Conservation (phyloP, 64 coral and sea anemone genomes). For the Montipora efflorescens region DNA sequence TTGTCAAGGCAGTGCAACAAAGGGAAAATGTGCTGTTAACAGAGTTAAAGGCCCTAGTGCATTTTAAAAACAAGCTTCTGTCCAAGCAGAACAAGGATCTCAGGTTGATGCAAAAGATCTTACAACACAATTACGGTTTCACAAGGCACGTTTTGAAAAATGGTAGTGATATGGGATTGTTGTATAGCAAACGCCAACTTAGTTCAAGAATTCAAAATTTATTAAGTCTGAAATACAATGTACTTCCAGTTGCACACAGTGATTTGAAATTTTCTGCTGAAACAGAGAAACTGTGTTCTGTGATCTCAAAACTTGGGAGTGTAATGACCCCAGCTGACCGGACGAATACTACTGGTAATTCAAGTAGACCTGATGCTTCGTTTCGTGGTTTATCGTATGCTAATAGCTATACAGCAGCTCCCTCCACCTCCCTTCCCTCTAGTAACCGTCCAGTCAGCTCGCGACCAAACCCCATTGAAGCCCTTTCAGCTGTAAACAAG, state of each 20-base stretch:
- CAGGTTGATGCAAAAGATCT: slow-evolving; percentile 93
- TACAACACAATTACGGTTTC: slow-evolving; percentile 98
- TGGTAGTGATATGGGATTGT: slow-evolving; percentile 84
- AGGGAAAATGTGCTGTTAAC: slow-evolving; percentile 79
- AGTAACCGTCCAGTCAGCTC: slow-evolving; percentile 18
- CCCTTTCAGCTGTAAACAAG: slow-evolving; percentile 80
- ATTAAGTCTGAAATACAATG: slow-evolving; percentile 94
- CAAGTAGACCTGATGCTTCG: slow-evolving; percentile 33
- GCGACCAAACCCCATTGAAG: slow-evolving; percentile 75
- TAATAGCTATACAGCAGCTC: slow-evolving; percentile 19
- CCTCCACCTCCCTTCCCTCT: not conserved
- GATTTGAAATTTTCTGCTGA: slow-evolving; percentile 97
- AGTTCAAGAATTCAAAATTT: slow-evolving; percentile 98
- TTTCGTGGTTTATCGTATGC: slow-evolving; percentile 59
- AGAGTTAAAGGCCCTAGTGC: slow-evolving; percentile 94
- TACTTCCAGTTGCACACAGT: slow-evolving; percentile 94
- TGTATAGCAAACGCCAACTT: slow-evolving; percentile 93
- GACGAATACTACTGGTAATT: not conserved
- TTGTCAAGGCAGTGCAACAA: slow-evolving; percentile 94
- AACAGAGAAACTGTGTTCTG: slow-evolving; percentile 80
- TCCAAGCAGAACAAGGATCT: slow-evolving; percentile 98
- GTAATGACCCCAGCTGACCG: slow-evolving; percentile 91
- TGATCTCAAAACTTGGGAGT: slow-evolving; percentile 87
- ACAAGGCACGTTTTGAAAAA: slow-evolving; percentile 92
- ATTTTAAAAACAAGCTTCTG: slow-evolving; percentile 95